phyloP scores from a whole-genome alignment of 2,113 vertebrate genomes.

The Oceanodroma tethys region DNA sequence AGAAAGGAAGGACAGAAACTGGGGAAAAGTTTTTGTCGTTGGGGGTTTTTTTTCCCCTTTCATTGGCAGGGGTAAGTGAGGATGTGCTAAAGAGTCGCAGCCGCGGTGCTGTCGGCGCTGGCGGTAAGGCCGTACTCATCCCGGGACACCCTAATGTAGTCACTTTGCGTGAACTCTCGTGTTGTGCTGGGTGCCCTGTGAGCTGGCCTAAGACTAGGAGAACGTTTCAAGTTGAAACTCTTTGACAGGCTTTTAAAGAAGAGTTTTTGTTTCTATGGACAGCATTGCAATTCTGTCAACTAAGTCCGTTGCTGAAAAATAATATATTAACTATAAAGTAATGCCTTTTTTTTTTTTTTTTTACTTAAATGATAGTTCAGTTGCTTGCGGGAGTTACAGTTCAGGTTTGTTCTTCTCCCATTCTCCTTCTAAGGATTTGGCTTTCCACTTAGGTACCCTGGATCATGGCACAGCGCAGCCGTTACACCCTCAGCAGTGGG shows the following conservation, averaged over 20 bases:
- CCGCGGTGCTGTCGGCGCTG: rapidly evolving
- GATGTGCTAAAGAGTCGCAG: neutral
- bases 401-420: neutral
- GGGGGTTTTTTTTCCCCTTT: neutral
- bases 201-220: neutral
- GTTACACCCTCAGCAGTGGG: neutral
- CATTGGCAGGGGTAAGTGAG: neutral
- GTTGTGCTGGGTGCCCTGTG: neutral
- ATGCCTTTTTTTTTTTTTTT: neutral
- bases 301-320: neutral
- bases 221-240: neutral
- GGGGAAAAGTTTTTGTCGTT: rapidly evolving
- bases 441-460: neutral
- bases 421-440: neutral
- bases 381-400: neutral
- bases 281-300: neutral
- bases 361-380: neutral
- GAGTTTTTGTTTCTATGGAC: neutral
- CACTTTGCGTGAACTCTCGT: neutral
- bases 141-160: neutral
- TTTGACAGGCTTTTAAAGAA: neutral
- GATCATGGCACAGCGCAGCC: neutral
- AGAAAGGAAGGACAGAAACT: neutral
- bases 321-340: neutral
- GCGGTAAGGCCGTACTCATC: rapidly evolving